phyloP scores from a whole-genome alignment of 2,113 vertebrate genomes.

The Lepus europaeus region DNA sequence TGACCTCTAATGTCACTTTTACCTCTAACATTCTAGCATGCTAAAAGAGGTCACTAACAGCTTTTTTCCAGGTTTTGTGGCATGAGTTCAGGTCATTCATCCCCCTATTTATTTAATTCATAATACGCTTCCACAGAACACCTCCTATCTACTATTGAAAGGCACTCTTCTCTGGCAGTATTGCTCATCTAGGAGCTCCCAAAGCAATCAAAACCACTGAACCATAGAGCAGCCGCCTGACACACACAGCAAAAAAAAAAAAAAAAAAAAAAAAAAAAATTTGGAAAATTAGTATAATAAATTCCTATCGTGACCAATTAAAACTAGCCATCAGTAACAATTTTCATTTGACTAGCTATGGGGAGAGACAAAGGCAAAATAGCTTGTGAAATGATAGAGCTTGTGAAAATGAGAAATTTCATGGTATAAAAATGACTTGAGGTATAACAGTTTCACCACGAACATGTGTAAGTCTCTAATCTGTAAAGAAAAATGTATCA shows the following conservation, averaged over 20 bases:
- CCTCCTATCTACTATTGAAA: background rate
- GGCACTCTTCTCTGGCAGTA: background rate
- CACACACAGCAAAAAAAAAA: background rate
- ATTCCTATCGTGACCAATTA: slow-evolving; percentile 7
- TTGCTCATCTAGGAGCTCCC: background rate
- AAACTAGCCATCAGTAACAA: background rate
- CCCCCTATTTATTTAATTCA: background rate
- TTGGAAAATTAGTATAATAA: slow-evolving; percentile 34
- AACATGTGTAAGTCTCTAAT: slow-evolving; percentile 13
- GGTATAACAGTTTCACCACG: slow-evolving; percentile 13
- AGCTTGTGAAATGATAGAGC: slow-evolving; percentile 41
- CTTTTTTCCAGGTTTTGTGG: background rate
- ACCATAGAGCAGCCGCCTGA: background rate
- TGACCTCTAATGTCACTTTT: background rate
- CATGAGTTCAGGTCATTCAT: background rate
- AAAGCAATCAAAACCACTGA: background rate
- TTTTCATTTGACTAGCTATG: slow-evolving; percentile 21
- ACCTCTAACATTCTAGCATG: background rate
- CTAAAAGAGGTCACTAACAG: slow-evolving; percentile 20
- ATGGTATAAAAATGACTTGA: slow-evolving; percentile 15
- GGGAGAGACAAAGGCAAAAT: background rate
- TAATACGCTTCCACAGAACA: background rate
- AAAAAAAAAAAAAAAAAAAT: background rate
- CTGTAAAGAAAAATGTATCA: slow-evolving; percentile 51
- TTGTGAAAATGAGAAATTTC: slow-evolving; percentile 13